Percentiles rank a stretch among this genome's conserved stretches.
Evolutionary conservation across 2,113 vertebrate genomes (phyloP).

Genomic region (Carlito syrichta): DNA sequence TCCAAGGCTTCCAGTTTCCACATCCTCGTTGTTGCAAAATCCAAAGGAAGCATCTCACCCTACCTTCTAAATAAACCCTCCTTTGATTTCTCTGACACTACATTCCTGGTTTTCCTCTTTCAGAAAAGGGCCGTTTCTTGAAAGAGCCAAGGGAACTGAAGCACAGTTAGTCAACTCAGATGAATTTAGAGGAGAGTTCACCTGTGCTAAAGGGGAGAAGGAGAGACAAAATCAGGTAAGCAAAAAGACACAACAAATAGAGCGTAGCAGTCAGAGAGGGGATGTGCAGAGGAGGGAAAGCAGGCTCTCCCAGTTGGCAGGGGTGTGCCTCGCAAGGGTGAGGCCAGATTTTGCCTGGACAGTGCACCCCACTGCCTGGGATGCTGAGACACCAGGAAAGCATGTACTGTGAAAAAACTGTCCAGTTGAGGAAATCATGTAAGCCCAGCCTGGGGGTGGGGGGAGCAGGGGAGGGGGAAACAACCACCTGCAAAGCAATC

Average conservation of each 20-base stretch:
- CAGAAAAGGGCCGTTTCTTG: not conserved
- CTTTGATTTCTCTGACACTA: not conserved
- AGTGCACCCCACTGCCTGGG: not conserved
- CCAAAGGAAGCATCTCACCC: not conserved
- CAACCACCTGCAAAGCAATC: not conserved
- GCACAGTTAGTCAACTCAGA: not conserved
- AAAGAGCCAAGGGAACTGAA: not conserved
- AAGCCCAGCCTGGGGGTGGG: no score
- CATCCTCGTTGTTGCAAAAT: not conserved
- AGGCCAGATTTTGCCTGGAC: not conserved
- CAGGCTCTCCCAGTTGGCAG: not conserved
- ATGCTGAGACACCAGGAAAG: not conserved
- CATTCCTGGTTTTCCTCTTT: not conserved
- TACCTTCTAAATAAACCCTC: not conserved
- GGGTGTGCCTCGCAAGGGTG: fast-evolving
- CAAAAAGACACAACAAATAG: not conserved
- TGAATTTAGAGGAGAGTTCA: not conserved
- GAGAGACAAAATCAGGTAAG: not conserved
- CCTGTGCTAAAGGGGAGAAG: not conserved
- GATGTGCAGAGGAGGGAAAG: not conserved
- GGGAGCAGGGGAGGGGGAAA: no score
- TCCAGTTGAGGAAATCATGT: not conserved
- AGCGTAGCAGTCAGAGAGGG: fast-evolving
- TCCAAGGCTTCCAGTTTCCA: not conserved
- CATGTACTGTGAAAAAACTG: fast-evolving